Evolutionary conservation across 2,888 invertebrate species (phyloP).

Genomic region (Drosophila limbata): DNA sequence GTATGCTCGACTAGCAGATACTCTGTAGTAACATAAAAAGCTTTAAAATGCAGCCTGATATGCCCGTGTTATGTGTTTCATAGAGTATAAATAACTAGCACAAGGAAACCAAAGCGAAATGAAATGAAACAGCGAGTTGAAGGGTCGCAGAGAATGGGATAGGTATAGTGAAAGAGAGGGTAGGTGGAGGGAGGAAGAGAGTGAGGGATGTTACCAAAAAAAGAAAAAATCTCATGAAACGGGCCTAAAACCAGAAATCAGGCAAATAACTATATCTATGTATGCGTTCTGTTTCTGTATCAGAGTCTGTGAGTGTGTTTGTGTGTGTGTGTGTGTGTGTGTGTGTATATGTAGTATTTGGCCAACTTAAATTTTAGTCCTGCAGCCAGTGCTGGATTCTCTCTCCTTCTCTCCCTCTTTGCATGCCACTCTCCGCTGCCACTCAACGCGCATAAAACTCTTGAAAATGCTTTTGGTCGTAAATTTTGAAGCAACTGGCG

Average conservation of each 20-base stretch:
- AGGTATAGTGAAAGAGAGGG: not conserved
- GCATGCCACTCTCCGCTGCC: constrained; percentile 34
- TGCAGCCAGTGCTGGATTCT: constrained; percentile 15
- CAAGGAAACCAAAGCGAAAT: constrained; percentile 27
- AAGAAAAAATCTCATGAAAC: constrained; percentile 23
- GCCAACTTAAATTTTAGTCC: constrained; percentile 47
- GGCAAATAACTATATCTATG: constrained; percentile 39
- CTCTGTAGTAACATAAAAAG: not conserved
- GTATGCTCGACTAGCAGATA: not conserved
- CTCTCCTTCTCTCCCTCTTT: not conserved
- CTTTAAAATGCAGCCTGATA: not conserved
- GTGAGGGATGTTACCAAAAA: not conserved
- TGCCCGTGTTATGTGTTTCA: not conserved
- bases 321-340: constrained; percentile 16
- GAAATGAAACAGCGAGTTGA: constrained; percentile 31
- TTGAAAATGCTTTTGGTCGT: constrained; percentile 80
- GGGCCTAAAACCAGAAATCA: constrained; percentile 41
- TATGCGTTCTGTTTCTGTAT: not conserved
- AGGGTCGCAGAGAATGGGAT: not conserved
- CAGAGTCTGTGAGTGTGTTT: constrained; percentile 1
- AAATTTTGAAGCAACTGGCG: constrained; percentile 76
- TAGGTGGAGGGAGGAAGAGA: no score
- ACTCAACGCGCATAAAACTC: constrained; percentile 76
- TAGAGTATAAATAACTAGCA: constrained; percentile 12
- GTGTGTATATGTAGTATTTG: constrained; percentile 28